Base-by-base conservation (phyloP, 2,797 vertebrate species). In the Distichodus sexfasciatus region DNA sequence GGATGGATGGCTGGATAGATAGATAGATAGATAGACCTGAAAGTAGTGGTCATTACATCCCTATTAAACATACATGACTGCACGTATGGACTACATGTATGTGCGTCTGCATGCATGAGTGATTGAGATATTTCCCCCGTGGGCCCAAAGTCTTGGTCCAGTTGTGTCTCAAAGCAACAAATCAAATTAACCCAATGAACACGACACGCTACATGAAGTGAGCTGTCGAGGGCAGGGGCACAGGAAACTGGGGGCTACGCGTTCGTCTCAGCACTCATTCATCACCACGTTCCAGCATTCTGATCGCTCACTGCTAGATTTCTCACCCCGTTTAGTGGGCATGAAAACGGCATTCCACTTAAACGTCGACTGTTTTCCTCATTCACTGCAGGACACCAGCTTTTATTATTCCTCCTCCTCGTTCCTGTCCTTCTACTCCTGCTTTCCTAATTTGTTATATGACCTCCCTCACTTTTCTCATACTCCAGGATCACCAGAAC, bases 181-280 rank as follows among this genome's bases (percentile, higher is more conserved):
- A 62, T 44, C 46, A 70, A 62, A 70, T 70, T 36, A 61, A 61
- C 47, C 36, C 47, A 53, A 41, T 60, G 31, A 69, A 33, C n/a
- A 15, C 65, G 10, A 69, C 31, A 35, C 33, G 29, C 33, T 47
- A 54, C 44, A 59, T 41, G 31, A 61, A 36, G 50, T 46, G 28
- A 38, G 2, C 12, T 23, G 47, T 12, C n/a, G 47, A 24, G 43
- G 47, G 47, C 24, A n/a, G n/a, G 47, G 33, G 44, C 6, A 10
- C 15, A 43, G n/a, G 8, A 3, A 51, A 29, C 23, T 6, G 14
- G 53, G 51, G 10, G 38, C 53, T 31, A 14, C 23, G 40, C 3
- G n/a, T 11, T 23, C 8, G 2, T 7, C 24, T 24, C 17, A 17
- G 28, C 6, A 11, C 51, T 67, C 8, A 41, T n/a, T 58, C 19